A percentile compares a stretch with the other conserved stretches of the same genome.
phyloP scores from a whole-genome alignment of 2,888 invertebrate species.

The Phaonia tiefii region DNA sequence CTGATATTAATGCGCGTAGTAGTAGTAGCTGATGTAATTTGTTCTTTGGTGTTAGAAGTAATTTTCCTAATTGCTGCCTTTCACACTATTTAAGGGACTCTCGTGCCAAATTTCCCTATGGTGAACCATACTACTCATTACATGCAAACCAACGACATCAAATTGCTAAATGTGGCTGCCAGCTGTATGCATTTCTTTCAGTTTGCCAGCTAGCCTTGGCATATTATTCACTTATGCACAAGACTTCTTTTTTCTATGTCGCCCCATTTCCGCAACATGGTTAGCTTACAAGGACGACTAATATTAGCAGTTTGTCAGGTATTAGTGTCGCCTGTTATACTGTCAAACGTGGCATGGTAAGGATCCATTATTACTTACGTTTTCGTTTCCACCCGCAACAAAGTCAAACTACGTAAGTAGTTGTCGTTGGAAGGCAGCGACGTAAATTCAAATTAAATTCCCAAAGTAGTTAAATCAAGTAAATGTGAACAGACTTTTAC shows the following conservation, averaged over 20 bases:
- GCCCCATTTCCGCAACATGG: too few relatives aligned
- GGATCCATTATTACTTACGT: slow-evolving; percentile 3
- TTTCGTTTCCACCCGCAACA: slow-evolving; percentile 1
- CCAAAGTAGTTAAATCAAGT: slow-evolving; percentile 62
- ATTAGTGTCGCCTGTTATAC: slow-evolving; percentile 66
- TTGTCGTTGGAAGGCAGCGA: slow-evolving; percentile 28
- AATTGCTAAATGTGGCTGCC: slow-evolving; percentile 53
- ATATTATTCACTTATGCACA: slow-evolving; percentile 62
- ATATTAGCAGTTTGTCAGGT: slow-evolving; percentile 65
- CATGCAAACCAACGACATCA: slow-evolving; percentile 37
- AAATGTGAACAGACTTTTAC: slow-evolving; percentile 33
- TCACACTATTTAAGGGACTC: slow-evolving; percentile 58
- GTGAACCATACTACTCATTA: too few relatives aligned
- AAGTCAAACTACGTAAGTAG: not conserved
- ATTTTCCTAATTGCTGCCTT: slow-evolving; percentile 9
- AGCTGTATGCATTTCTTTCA: slow-evolving; percentile 10
- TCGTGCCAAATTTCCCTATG: slow-evolving; percentile 21
- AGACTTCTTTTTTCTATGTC: not conserved
- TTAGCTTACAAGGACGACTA: not conserved
- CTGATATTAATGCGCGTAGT: slow-evolving; percentile 36
- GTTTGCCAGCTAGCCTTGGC: slow-evolving; percentile 36
- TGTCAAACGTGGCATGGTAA: slow-evolving; percentile 48
- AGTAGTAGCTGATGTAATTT: not conserved
- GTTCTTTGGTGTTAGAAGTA: not conserved
- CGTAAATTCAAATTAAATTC: slow-evolving; percentile 61